phyloP scores from a whole-genome alignment of 2,797 vertebrate genomes.

The Denticeps clupeoides region DNA sequence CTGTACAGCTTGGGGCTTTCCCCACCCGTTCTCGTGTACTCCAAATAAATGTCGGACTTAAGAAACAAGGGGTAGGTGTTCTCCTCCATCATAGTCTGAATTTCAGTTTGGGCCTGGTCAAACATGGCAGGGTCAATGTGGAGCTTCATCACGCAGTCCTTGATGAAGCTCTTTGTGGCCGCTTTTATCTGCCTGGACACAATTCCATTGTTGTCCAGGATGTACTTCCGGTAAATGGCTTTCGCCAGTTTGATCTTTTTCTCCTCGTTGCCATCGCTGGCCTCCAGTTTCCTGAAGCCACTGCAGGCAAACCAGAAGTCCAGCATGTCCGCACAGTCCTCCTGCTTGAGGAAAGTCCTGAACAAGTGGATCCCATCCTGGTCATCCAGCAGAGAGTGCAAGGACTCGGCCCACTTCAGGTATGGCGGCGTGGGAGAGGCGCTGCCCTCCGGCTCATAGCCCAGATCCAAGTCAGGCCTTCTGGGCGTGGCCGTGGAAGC shows the following conservation, averaged over 20 bases:
- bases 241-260: constrained; percentile 91
- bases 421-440: constrained; percentile 96
- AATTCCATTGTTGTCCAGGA: constrained; percentile 82
- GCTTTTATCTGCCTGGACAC: constrained; percentile 92
- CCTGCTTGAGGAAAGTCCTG: constrained; percentile 85
- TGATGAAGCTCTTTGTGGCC: constrained; percentile 93
- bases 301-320: constrained; percentile 99
- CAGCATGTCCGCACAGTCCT: constrained; percentile 83
- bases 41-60: constrained; percentile 94
- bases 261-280: constrained; percentile 70
- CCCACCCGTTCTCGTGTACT: constrained; percentile 81
- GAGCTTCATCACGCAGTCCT: constrained; percentile 82
- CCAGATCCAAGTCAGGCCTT: constrained; percentile 87
- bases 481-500: constrained; percentile 80
- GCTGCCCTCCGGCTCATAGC: constrained; percentile 94
- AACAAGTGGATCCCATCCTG: constrained; percentile 94
- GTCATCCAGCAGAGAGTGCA: constrained; percentile 92
- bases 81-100: constrained; percentile 90
- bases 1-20: constrained; percentile 86
- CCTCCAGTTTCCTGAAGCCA: constrained; percentile 88
- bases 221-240: constrained; percentile 93
- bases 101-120: constrained; percentile 94
- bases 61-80: constrained; percentile 95
- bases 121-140: constrained; percentile 94
- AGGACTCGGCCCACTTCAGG: constrained; percentile 90